Base-by-base conservation (phyloP, 2,888 invertebrate species). In the Frankliniella intonsa region DNA sequence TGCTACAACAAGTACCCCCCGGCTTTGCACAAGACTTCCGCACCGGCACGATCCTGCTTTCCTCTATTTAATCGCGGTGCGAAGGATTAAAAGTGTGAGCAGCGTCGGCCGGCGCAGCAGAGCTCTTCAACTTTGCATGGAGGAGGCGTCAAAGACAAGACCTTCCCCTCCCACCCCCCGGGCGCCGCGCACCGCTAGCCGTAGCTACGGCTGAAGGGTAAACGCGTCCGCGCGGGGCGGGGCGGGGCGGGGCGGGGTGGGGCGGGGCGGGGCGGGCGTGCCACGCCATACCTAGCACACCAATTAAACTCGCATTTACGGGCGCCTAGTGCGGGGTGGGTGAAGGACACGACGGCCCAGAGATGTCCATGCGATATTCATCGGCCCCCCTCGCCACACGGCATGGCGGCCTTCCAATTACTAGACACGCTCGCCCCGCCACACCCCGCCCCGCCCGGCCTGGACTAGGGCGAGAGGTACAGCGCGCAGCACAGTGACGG, bases 221-320 rank as follows among this genome's bases (percentile, higher is more conserved):
- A 19, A 12, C 55, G 17, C 55, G 19, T 55, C 19, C 55, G 17
- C 17, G 55, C 55, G 19, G 55, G 12, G 55, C 55, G 19, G 62
- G 62, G 17, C 62, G 62, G 62, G 38, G 55, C 51, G 51, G 9
- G 10, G 51, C 51, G 51, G 55, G 55, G n/a, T n/a, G 55, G 55
- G 55, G 14, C 55, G 14, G 3, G 55, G 55, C 55, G 12, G 62
- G 62, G 17, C 62, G 62, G 62, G 38, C 38, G 38, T 3, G 38
- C 38, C 62, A 62, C 17, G 12, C n/a, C 25, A 22, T n/a, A n/a
- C 22, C 22, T 25, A 76, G 69, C 25, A 25, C 12, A 76, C 69
- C 69, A 76, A 76, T 76, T 76, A 76, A 76, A 76, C 25, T 76
- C 69, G 69, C 69, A 76, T 76, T 76, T 76, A 76, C 69, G 69